Evolutionary conservation across 2,113 vertebrate species (phyloP), one percentile per base, ranked within the genome.

Genomic region (Ia io): DNA sequence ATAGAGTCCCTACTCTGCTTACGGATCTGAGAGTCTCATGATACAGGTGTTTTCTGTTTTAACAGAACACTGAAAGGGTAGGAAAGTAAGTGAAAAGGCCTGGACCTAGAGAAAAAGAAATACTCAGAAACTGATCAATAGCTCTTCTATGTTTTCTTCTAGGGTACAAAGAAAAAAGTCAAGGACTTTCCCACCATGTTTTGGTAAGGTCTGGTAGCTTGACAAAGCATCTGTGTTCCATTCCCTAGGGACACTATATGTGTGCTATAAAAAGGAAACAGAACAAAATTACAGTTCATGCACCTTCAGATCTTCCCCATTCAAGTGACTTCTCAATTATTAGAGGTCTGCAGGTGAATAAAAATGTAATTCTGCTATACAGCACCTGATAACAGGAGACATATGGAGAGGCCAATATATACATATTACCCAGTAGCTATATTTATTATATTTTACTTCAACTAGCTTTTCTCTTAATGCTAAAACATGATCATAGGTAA

Each of bases 361-460:
- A 93, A 95, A 95, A 91, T 77, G 30, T 59, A 95, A 87, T 94
- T 91, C 47, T 93, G 37, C 86, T 96, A 91, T 44, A 9, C 25
- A 91, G 25, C 32, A 80, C 70, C 37, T 84, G 79, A 93, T 90
- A 96, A 90, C 61, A 83, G 40, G 37, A 44, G 35, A 90, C 79
- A 59, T 89, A 94, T 69, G 44, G 90, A 84, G 35, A n/a, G 69
- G 17, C 11, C 90, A 44, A 70, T 17, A 90, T 61, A 49, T 91
- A 90, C 42, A 65, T 86, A 84, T 77, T 88, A 84, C 37, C 69
- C 23, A 94, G n/a, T 67, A 84, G 84, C 67, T 90, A 28, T 59
- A 79, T 84, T 87, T 94, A 94, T 89, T 93, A 79, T 90, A 87
- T 83, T 94, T 95, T 95, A 65, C 51, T 93, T 90, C 90, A 97